These are phyloP conservation scores for Morinoia aosen DNA, from an alignment of 2,888 invertebrate genomes.

Conservation along the genomic window DNA sequence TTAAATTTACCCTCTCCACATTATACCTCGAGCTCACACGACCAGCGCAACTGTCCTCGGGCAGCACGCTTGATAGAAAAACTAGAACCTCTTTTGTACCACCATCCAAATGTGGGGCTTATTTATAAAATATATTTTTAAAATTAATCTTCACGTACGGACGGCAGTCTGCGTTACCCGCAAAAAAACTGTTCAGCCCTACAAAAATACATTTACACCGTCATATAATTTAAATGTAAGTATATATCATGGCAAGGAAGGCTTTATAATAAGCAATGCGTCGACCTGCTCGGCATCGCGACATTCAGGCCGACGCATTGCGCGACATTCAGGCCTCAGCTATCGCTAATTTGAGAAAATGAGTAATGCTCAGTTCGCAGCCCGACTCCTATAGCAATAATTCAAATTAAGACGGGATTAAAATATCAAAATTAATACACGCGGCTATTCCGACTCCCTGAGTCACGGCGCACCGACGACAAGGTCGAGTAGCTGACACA, in stretches of 20 bases:
- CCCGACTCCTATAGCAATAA: neutral
- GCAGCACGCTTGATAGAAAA: no score
- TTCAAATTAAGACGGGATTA: neutral
- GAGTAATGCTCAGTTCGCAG: neutral
- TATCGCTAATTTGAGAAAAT: neutral
- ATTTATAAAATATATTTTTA: no score
- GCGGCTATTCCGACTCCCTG: neutral
- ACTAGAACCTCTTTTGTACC: no score
- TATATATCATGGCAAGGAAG: neutral
- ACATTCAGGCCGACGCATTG: no score
- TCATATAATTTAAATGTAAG: neutral
- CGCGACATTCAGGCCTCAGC: neutral
- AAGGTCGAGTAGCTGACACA: slow-evolving; percentile 1
- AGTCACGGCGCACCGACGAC: neutral
- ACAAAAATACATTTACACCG: no score
- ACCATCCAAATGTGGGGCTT: no score
- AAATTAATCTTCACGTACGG: no score
- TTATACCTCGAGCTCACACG: no score
- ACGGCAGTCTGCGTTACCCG: no score
- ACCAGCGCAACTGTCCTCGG: no score
- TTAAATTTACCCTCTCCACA: no score
- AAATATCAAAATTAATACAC: neutral
- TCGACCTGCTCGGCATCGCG: neutral
- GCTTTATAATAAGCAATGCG: neutral
- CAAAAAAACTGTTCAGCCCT: no score